These are phyloP conservation scores for Oopsacas minuta DNA, from an alignment of 37 sponge, comb jelly and placozoan genomes.

Conservation along the genomic window DNA sequence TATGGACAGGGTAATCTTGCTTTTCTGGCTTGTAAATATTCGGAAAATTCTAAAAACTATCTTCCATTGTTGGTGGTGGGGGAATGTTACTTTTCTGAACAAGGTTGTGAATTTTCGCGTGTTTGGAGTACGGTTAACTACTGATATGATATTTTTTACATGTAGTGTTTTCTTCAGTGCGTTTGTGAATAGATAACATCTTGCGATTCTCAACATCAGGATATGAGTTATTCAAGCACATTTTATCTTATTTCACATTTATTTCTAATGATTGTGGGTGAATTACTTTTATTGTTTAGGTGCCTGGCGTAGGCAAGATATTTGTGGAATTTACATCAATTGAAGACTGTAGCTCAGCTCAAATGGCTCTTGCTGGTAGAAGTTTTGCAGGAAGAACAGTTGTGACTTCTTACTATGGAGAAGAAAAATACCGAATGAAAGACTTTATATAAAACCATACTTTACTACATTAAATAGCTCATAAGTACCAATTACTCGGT, in stretches of 20 bases:
- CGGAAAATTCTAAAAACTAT: neutral
- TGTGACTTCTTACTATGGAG: conserved; percentile 87
- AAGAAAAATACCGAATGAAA: conserved; percentile 50
- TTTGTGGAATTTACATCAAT: conserved; percentile 67
- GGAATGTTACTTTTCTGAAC: neutral
- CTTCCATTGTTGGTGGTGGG: neutral
- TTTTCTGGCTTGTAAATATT: neutral
- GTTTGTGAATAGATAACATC: neutral
- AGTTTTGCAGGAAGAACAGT: conserved; percentile 97
- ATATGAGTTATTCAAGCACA: neutral
- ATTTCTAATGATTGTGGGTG: neutral
- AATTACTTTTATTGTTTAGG: neutral
- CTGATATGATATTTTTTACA: neutral
- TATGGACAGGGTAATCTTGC: neutral
- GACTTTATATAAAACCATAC: conserved; percentile 44
- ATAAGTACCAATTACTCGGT: too few relatives aligned
- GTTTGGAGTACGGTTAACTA: neutral
- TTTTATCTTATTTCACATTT: neutral
- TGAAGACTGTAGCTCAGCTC: conserved; percentile 56
- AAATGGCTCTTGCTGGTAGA: conserved; percentile 77
- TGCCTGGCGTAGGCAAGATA: conserved; percentile 40
- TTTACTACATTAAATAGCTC: too few relatives aligned
- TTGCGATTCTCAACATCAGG: neutral
- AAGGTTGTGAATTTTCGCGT: neutral
- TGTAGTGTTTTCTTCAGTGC: neutral